Percentiles rank a stretch among this genome's conserved stretches.
phyloP scores from a whole-genome alignment of 2,888 invertebrate genomes.

The Gymnoscelis rufifasciata region DNA sequence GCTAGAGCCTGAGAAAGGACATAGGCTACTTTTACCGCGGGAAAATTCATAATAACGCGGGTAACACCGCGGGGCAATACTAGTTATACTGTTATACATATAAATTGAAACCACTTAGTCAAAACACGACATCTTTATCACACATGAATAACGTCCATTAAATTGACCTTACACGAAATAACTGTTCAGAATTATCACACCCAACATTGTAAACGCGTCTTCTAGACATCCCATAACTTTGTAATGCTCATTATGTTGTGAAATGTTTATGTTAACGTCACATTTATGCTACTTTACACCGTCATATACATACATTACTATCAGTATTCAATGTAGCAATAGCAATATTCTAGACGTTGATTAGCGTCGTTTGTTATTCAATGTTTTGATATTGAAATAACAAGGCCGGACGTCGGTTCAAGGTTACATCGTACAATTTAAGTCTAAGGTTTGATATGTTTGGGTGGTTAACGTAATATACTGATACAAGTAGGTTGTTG shows the following conservation, averaged over 20 bases:
- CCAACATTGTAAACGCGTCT: slow-evolving; percentile 5
- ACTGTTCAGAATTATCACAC: neutral
- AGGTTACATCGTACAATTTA: neutral
- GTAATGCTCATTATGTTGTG: neutral
- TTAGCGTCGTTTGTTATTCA: neutral
- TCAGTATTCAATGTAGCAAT: neutral
- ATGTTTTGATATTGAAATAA: neutral
- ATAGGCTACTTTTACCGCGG: too few relatives aligned
- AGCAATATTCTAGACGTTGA: neutral
- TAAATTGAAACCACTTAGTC: too few relatives aligned
- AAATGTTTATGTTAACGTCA: slow-evolving; percentile 3
- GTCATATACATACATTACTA: neutral
- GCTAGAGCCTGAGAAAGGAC: too few relatives aligned
- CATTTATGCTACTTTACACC: neutral
- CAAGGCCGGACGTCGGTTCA: slow-evolving; percentile 1
- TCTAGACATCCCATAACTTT: neutral
- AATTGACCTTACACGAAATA: neutral
- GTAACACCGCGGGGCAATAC: too few relatives aligned
- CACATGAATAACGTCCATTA: too few relatives aligned
- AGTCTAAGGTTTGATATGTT: too few relatives aligned
- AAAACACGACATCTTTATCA: too few relatives aligned
- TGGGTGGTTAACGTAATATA: too few relatives aligned
- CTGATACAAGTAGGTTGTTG: too few relatives aligned
- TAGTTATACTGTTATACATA: too few relatives aligned
- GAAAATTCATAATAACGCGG: too few relatives aligned